Evolutionary conservation across 2,888 invertebrate genomes (phyloP), one percentile per base, ranked within the genome.

Genomic region (Erebia aethiops): DNA sequence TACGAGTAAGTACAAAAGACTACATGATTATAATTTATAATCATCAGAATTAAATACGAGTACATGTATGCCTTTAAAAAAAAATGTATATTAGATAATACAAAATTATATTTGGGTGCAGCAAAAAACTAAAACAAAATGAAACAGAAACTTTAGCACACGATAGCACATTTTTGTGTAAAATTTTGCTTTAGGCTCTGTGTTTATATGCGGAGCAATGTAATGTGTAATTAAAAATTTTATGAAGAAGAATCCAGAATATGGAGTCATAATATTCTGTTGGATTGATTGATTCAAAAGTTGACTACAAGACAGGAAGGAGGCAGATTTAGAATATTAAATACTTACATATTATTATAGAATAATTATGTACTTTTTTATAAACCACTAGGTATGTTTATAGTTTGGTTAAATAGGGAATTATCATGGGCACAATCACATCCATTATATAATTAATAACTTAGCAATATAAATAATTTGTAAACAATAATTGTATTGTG

Each of bases 271-370:
- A 21, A 21, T 21, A 21, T 21, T 2, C 61, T 18, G 13, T 61
- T 61, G 46, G 46, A 18, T 61, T 61, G 18, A 46, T 18, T 62
- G 21, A 13, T 71, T 56, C 54, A 69, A 54, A 65, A 67, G 60
- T 56, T 70, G 57, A 65, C 82, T 84, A 84, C 78, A 81, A 87
- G 82, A 85, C 84, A 88, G 84, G 85, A 87, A 89, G 86, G 86
- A 86, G 85, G 86, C 82, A 88, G 82, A 81, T 84, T 88, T 86
- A 87, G 84, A 87, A 87, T 85, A 85, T 85, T 79, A 13, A 76
- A 75, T 76, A 77, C 76, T 79, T 79, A 79, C 74, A 71, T 26
- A 57, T 13, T 69, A 75, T 66, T 64, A 74, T 69, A 71, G 70
- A 69, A 72, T 72, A 67, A 46, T 46, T 67, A 74, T 70, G 57